Base-by-base conservation (phyloP, 2,888 invertebrate genomes). In the Loripinus fragilis region DNA sequence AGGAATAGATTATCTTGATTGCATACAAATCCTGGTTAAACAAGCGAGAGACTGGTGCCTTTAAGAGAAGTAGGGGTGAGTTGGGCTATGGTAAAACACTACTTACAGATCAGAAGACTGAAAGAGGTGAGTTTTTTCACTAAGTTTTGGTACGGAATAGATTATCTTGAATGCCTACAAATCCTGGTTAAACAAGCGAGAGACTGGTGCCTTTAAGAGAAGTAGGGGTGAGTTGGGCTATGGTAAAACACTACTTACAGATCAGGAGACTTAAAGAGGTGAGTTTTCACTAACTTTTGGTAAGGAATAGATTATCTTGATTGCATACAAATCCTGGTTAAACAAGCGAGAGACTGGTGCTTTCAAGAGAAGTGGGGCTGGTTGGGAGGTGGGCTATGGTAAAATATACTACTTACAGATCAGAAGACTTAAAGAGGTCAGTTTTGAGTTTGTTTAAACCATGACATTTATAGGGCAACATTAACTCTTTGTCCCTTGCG, bases 291-390 rank as follows among this genome's bases (percentile, higher is more conserved):
- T n/a, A n/a, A n/a, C n/a, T n/a, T n/a, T n/a, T n/a, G n/a, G n/a
- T n/a, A n/a, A n/a, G n/a, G n/a, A n/a, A n/a, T n/a, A n/a, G n/a
- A n/a, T n/a, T n/a, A 95, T 96, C 83, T 94, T 97, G 7, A 96
- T 97, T 90, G 96, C 97, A 0, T 98, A 97, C 92, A 95, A 95
- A 94, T 97, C 97, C n/a, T 41, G 66, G 38, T 38, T 8, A 2
- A 35, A 66, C 66, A 95, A 96, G 71, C 95, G 95, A 33, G 94
- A 95, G 42, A 94, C 95, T 85, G 95, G 95, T 68, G 95, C 95
- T 83, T 95, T 96, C 91, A 94, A 92, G 35, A 86, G 93, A 12
- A 88, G 91, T 48, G 93, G 93, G 15, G 86, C 88, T n/a, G 86
- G 88, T n/a, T 85, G 82, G 23, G 86, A 81, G 25, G 93, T 93